A percentile compares a stretch with the other conserved stretches of the same genome.
Conservation (phyloP, 92 coral and sea anemone genomes). For the Siderastrea radians region DNA sequence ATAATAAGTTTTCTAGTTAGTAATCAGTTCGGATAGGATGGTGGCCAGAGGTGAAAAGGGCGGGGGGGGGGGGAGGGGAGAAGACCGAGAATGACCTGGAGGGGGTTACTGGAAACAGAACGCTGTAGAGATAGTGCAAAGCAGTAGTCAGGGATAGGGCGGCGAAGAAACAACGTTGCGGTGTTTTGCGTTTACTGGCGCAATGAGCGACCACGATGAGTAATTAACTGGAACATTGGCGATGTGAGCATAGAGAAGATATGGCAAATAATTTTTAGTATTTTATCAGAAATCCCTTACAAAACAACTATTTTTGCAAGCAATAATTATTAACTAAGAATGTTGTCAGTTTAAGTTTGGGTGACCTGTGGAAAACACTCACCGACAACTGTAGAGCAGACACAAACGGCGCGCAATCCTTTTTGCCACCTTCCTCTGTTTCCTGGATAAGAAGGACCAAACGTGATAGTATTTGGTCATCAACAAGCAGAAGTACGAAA, state of each 20-base stretch:
- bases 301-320: too few species aligned
- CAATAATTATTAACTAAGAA: not conserved
- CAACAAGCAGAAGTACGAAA: too few species aligned
- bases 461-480: not conserved
- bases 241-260: too few species aligned
- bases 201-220: not conserved
- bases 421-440: not conserved
- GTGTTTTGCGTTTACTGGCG: not conserved
- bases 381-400: constrained; percentile 43
- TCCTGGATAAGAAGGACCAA: constrained; percentile 10
- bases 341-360: not conserved
- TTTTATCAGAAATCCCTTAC: too few species aligned
- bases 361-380: not conserved
- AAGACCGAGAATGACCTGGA: too few species aligned
- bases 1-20: not conserved
- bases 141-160: not conserved
- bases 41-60: not conserved
- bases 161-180: not conserved
- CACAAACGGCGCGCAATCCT: constrained; percentile 24
- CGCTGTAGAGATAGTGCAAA: too few species aligned
- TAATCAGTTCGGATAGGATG: not conserved
- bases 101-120: too few species aligned
- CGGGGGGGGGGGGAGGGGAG: too few species aligned
- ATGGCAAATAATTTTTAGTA: too few species aligned
- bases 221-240: too few species aligned